Evolutionary conservation across 2,113 vertebrate species (phyloP).

Genomic region (Perognathus longimembris): DNA sequence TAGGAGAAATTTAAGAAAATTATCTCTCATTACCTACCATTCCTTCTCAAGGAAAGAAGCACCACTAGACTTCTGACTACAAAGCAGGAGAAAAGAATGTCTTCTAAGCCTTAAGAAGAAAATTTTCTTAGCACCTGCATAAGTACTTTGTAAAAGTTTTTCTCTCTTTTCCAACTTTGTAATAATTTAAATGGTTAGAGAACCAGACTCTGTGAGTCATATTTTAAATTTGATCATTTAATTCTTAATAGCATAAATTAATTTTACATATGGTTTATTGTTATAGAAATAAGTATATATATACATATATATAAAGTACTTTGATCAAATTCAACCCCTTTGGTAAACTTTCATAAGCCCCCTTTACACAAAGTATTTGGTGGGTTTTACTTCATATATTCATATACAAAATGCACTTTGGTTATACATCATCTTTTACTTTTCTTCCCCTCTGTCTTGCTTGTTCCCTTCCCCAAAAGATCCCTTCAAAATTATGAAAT

Average conservation of each 20-base stretch:
- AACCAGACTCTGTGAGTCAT: neutral
- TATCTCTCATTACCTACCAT: neutral
- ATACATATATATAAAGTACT: too few relatives aligned
- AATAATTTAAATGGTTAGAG: neutral
- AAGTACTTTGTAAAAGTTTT: neutral
- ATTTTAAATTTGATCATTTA: constrained; percentile 10
- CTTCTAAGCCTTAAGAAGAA: constrained; percentile 25
- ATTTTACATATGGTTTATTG: too few relatives aligned
- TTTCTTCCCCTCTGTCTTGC: too few relatives aligned
- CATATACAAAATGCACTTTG: too few relatives aligned
- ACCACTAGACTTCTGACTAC: neutral
- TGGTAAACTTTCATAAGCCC: too few relatives aligned
- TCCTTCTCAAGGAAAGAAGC: neutral
- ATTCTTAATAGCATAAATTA: neutral
- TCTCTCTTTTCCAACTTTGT: neutral
- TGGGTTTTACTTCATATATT: too few relatives aligned
- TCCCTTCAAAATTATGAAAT: too few relatives aligned
- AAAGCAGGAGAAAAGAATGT: neutral
- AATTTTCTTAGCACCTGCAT: neutral
- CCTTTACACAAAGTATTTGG: too few relatives aligned
- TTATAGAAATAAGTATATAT: too few relatives aligned
- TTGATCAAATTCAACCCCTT: too few relatives aligned
- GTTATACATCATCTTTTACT: too few relatives aligned
- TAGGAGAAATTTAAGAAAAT: constrained; percentile 4
- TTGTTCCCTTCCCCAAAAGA: too few relatives aligned